Evolutionary conservation across 2,113 vertebrate genomes (phyloP).

Genomic region (Nestor notabilis): DNA sequence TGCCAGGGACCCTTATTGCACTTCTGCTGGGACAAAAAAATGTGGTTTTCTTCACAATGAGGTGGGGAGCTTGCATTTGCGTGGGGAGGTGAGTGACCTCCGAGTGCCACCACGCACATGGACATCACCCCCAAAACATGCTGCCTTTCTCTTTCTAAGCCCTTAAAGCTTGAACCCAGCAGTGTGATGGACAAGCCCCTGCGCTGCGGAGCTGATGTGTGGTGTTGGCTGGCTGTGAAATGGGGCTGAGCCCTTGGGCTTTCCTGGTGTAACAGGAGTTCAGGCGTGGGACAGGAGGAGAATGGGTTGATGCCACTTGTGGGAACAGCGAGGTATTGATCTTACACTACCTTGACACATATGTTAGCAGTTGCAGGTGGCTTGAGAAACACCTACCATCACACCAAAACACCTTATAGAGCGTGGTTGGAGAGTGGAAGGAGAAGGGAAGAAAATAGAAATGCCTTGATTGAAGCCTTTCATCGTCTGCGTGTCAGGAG

Average conservation of each 20-base stretch:
- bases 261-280: not conserved
- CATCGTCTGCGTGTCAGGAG: accelerated
- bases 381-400: not conserved
- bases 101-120: accelerated
- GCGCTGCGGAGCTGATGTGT: not conserved
- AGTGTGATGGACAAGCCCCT: not conserved
- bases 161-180: not conserved
- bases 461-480: not conserved
- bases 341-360: not conserved
- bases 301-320: not conserved
- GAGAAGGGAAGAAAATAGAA: not conserved
- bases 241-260: not conserved
- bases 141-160: not conserved
- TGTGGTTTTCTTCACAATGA: not conserved
- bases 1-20: not conserved
- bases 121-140: not conserved
- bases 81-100: not conserved
- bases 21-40: not conserved
- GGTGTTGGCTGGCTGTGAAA: not conserved
- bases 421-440: not conserved
- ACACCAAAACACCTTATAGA: not conserved
- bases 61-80: not conserved
- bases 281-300: accelerated
- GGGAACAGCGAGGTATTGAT: not conserved
- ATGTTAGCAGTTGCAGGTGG: not conserved